Evolutionary conservation across 2,113 vertebrate species (phyloP), one percentile per base, ranked within the genome.

Genomic region (Illadopsis cleaveri): DNA sequence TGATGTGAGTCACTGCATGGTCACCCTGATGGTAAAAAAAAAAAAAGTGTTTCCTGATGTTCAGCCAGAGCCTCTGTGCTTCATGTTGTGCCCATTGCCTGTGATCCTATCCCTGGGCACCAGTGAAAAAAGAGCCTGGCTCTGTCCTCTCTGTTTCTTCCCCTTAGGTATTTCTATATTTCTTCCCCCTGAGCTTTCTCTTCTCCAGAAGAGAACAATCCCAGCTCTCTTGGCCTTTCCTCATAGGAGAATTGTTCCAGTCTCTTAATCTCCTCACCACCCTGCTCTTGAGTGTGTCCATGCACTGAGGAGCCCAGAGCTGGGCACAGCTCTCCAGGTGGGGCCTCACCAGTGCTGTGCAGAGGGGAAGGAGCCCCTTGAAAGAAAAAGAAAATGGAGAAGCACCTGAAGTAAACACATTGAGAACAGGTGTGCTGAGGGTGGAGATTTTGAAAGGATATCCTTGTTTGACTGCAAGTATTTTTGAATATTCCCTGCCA

Each of bases 381-480:
- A 40, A 58, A 80, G 25, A 21, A 37, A 61, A 84, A 53, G 40
- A 68, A 51, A 72, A 62, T 23, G 15, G 66, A 92, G 58, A 68
- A 81, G 30, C 8, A 31, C 47, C 51, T 45, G 27, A 66, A 58
- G 25, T 45, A 23, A 44, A 21, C 0, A 0, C 33, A 3, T 20
- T 57, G 22, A 84, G 54, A 78, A 42, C 37, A 73, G 51, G 33
- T 50, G 38, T 92, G 27, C 44, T 71, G 54, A 89, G 60, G 64
- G 68, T 65, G 40, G 84, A 78, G 50, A 5, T 66, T 66, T 84
- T 57, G 77, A 56, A 86, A 78, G 60, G 64, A 78, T 78, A 70
- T 89, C 84, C 62, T 91, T 68, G 58, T 86, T 86, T 86, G 69
- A 81, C 69, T 82, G 42, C 38, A 66, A 50, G 42, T 47, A 24